phyloP scores from a whole-genome alignment of 2,113 vertebrate genomes.

The Aepyceros melampus region DNA sequence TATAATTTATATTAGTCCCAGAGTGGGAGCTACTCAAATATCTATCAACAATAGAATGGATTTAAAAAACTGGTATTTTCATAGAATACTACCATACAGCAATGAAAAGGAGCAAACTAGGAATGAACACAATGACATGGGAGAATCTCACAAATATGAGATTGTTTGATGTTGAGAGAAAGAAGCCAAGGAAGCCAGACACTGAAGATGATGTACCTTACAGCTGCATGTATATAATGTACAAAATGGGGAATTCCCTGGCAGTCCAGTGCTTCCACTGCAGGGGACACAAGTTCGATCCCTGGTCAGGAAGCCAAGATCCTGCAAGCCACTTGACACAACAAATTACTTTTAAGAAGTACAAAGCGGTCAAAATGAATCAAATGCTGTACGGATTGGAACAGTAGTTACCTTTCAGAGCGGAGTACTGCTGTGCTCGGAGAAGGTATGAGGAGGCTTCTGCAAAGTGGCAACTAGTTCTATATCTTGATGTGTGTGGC shows the following conservation, averaged over 20 bases:
- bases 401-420: background rate
- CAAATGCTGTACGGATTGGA: background rate
- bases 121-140: background rate
- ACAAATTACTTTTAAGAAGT: background rate
- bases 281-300: background rate
- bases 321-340: background rate
- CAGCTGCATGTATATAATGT: background rate
- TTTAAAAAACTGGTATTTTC: background rate
- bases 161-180: background rate
- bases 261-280: background rate
- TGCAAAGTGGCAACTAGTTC: background rate
- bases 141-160: background rate
- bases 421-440: background rate
- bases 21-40: background rate
- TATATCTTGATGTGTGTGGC: background rate
- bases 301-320: background rate
- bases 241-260: background rate
- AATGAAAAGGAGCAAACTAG: background rate
- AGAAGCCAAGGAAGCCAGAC: background rate
- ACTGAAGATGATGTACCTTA: background rate
- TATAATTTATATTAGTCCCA: background rate
- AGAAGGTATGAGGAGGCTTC: background rate
- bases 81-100: background rate
- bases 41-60: background rate
- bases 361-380: background rate